Evolutionary conservation across 2,113 vertebrate genomes (phyloP).

Genomic region (Phyllostomus hastatus): DNA sequence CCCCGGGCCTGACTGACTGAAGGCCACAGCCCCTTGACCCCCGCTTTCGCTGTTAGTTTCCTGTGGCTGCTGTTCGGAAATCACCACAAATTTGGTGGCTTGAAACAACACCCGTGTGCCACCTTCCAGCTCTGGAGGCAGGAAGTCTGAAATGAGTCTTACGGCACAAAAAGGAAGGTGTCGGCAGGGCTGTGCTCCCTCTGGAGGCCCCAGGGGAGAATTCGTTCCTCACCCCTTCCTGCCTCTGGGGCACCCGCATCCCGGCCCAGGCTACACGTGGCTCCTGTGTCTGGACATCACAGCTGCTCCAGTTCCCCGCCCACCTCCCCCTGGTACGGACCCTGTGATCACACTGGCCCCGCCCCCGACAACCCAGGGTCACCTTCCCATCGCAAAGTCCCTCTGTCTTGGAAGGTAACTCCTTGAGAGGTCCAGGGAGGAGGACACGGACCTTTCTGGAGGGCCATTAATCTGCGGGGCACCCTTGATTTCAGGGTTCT

Average conservation of each 20-base stretch:
- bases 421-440: not conserved
- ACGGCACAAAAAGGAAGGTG: not conserved
- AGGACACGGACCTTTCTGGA: not conserved
- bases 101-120: not conserved
- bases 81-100: not conserved
- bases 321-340: not conserved
- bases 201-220: not conserved
- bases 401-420: rapidly evolving
- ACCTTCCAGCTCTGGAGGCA: not conserved
- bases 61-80: not conserved
- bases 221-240: not conserved
- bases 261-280: not conserved
- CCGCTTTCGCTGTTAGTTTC: not conserved
- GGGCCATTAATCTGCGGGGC: rapidly evolving
- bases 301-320: not conserved
- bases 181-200: not conserved
- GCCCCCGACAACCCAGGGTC: not conserved
- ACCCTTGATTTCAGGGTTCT: not conserved
- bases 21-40: not conserved
- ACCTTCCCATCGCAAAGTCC: not conserved
- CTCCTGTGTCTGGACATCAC: not conserved
- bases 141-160: not conserved
- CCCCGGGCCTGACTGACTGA: not conserved
- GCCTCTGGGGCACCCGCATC: not conserved
- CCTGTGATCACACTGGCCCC: not conserved